Base-by-base conservation (phyloP, 1,140 invertebrate genomes). In the Bilobella aurantiaca region DNA sequence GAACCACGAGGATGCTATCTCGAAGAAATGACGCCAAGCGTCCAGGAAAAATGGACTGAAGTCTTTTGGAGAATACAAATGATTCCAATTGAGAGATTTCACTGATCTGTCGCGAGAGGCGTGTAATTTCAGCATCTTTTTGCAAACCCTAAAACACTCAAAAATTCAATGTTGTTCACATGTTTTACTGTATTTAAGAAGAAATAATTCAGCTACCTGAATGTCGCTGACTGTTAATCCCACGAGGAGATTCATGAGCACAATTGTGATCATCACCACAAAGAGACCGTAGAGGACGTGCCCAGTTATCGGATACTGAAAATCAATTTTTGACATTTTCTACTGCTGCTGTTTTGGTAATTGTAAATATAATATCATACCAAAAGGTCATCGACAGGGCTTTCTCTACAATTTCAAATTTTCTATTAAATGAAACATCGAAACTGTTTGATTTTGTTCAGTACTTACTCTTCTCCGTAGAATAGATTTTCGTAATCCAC, bases 191-290 rank as follows among this genome's bases (percentile, higher is more conserved):
- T 49, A 56, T 37, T 57, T 37, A 34, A 58, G 49, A 47, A 28
- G 34, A 31, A 29, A 47, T 62, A 64, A 31, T 30, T 8, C n/a
- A n/a, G n/a, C 58, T 67, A 73, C 71, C 71, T 73, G 71, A 66
- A 73, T 73, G 75, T 91, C 88, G 68, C 86, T 89, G 21, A 91
- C 88, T 23, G 89, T 88, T 46, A 91, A 79, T 75, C 89, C 89
- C n/a, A 91, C 85, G 75, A 91, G 82, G 2, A 92, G 75, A 77
- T 92, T 92, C 21, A 88, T 89, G 49, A 91, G 75, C 70, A 92
- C 89, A 18, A 90, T 85, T 77, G 90, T 91, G 37, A 82, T 79
- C 2, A 93, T 77, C 1, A 92, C 77, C 0, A 91, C 86, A 78
- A 91, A 92, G 34, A 83, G 79, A 2, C 89, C 75, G 66, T 90